Conservation (phyloP, 2,797 vertebrate species). For the Sus cebifrons region DNA sequence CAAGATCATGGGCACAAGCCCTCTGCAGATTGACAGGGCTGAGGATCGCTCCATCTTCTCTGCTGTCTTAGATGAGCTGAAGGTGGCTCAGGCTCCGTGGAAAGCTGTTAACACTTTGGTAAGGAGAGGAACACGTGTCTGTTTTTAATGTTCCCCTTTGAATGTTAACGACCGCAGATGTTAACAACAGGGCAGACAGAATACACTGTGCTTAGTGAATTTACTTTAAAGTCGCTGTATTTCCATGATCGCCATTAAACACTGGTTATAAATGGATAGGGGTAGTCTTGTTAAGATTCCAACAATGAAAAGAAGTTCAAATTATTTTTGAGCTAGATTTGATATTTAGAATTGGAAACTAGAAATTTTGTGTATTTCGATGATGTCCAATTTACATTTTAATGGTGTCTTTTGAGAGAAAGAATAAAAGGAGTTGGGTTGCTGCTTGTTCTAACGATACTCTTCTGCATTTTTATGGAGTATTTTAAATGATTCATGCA, state of each 20-base stretch:
- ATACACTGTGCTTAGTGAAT: slow-evolving; percentile 12
- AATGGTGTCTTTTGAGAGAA: slow-evolving; percentile 78
- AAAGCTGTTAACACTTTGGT: slow-evolving; percentile 96
- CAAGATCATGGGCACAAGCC: slow-evolving; percentile 96
- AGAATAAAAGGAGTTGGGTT: slow-evolving; percentile 66
- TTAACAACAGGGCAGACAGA: slow-evolving; percentile 60
- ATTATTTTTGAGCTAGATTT: slow-evolving; percentile 78
- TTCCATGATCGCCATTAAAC: slow-evolving; percentile 70
- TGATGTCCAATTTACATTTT: slow-evolving; percentile 78
- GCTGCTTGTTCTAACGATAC: slow-evolving; percentile 64
- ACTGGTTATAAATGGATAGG: slow-evolving; percentile 70
- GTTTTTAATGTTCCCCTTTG: slow-evolving; percentile 11
- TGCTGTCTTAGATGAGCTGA: slow-evolving; percentile 94
- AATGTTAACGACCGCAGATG: slow-evolving; percentile 63
- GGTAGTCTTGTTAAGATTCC: slow-evolving; percentile 74
- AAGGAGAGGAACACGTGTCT: slow-evolving; percentile 52
- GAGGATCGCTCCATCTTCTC: slow-evolving; percentile 97
- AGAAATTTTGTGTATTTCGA: slow-evolving; percentile 69
- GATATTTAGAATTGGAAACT: slow-evolving; percentile 78
- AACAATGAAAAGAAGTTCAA: slow-evolving; percentile 79
- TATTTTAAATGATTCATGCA: slow-evolving; percentile 65
- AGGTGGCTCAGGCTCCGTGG: slow-evolving; percentile 96
- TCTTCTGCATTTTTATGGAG: slow-evolving; percentile 65
- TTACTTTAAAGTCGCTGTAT: slow-evolving; percentile 37
- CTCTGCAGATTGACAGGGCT: slow-evolving; percentile 95